Base-by-base conservation (phyloP, 2,113 vertebrate species). In the Crotophaga sulcirostris region DNA sequence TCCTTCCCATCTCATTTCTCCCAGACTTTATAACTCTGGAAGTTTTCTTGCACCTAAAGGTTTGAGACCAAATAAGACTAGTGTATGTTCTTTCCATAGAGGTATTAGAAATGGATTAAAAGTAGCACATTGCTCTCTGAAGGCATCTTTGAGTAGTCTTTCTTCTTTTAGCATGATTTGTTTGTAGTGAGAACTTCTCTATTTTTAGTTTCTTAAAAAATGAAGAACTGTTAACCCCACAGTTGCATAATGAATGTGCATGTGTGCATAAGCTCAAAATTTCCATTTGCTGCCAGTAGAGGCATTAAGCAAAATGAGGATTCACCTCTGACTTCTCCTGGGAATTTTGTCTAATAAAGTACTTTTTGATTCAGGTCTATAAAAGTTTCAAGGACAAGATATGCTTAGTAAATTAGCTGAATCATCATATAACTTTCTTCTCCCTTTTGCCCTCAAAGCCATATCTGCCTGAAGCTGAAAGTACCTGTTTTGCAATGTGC, bases 181-280 rank as follows among this genome's bases (percentile, higher is more conserved):
- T 76, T 92, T 49, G 28, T 54, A 76, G 58, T 10, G 59, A 73
- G 63, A 83, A 68, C 36, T 79, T 62, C 68, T 84, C 36, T 84
- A 72, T 87, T 94, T 89, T 94, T 83, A 94, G 64, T 21, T 63
- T 28, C 68, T 40, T 87, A 69, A 78, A 83, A 82, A 78, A 55
- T 12, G 12, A 79, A 85, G 45, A 19, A 33, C 54, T 59, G 20
- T 74, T 91, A 52, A 52, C 64, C 51, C 29, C 76, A 73, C 36
- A 24, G 25, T 70, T 74, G 40, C 78, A 9, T 59, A 77, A 74
- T 1, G 3, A 62, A 67, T 47, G 23, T 26, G 23, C 33, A 26
- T 11, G 17, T 33, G 64, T 42, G 47, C 28, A 11, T 33, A 36
- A 55, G 19, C 55, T 59, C 68, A 66, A 44, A 76, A 73, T 84